Evolutionary conservation across 2,888 invertebrate species (phyloP), one percentile per base, ranked within the genome.

Genomic region (Stenichneumon culpator): DNA sequence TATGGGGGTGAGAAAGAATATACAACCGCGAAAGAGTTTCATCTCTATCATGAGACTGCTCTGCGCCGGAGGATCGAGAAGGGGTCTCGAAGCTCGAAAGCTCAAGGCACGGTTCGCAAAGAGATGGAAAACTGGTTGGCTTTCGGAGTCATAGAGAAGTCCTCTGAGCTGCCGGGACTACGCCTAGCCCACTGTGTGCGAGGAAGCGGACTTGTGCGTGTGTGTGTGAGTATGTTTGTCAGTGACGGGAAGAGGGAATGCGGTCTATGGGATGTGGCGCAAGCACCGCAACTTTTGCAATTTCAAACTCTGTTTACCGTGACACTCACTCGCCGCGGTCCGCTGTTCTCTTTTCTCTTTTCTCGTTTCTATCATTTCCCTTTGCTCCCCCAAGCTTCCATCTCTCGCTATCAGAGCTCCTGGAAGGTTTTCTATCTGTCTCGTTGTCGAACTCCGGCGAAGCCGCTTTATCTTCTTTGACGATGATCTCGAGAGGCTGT

Each of bases 281-380:
- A 68, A 77, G 82, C 79, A 82, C 79, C 65, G 78, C 63, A 86
- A 86, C 86, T 86, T 86, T 86, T 84, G 86, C 81, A 86, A 86
- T 86, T 86, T 84, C 86, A 79, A 80, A 86, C 81, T 86, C 81
- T 84, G 82, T 84, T 84, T 86, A 79, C 79, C 79, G 67, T 74
- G 54, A 65, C 63, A 54, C 82, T 85, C 70, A 36, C 72, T 74
- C 73, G 77, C n/a, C 36, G 1, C 65, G 25, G 3, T 65, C 36
- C 65, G 36, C 69, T 36, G 57, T 67, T 78, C 77, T 22, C 79
- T 74, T 73, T 22, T 73, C 54, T 57, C 85, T 70, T 54, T 70
- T 81, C 25, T 72, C 50, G 22, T 60, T 79, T 74, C 16, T 52
- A n/a, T 57, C 36, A 47, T 32, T 39, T 60, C n/a, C 25, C 44